Evolutionary conservation across 1,140 invertebrate species (phyloP).

Genomic region (Bombus superbus): DNA sequence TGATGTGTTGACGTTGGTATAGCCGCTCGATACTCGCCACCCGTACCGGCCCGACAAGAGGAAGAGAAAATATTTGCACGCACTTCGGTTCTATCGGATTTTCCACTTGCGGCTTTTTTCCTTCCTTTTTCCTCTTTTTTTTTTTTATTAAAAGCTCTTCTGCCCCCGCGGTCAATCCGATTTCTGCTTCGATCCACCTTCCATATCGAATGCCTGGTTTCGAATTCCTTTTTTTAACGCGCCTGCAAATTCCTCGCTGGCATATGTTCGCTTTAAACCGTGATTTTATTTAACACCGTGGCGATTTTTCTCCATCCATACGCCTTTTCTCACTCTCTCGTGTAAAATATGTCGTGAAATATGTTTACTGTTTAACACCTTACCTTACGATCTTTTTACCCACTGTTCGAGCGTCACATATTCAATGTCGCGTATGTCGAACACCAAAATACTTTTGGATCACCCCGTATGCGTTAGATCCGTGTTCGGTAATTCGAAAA

Average conservation of each 20-base stretch:
- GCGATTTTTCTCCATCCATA: background rate
- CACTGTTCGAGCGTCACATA: background rate
- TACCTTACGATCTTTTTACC: background rate
- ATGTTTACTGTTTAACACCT: background rate
- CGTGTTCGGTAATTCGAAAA: too few relatives aligned
- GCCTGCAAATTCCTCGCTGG: slow-evolving; percentile 27
- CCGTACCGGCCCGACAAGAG: slow-evolving; percentile 62
- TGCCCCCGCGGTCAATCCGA: slow-evolving; percentile 59
- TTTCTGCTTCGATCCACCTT: slow-evolving; percentile 64
- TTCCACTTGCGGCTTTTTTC: slow-evolving; percentile 73
- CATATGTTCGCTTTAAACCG: slow-evolving; percentile 26
- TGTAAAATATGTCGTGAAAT: too few relatives aligned
- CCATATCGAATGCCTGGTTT: slow-evolving; percentile 53
- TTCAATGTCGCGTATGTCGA: too few relatives aligned
- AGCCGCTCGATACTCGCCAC: slow-evolving; percentile 53
- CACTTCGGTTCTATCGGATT: slow-evolving; percentile 78
- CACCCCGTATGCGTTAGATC: too few relatives aligned
- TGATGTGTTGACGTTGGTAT: slow-evolving; percentile 75
- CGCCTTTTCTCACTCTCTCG: background rate
- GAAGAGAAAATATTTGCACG: slow-evolving; percentile 78
- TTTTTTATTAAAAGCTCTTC: slow-evolving; percentile 74
- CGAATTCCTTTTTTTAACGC: slow-evolving; percentile 52
- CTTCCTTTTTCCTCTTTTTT: too few relatives aligned
- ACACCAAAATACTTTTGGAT: too few relatives aligned
- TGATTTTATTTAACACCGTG: slow-evolving; percentile 39